Conservation (phyloP, 2,888 invertebrate genomes). For the Folsomia candida region DNA sequence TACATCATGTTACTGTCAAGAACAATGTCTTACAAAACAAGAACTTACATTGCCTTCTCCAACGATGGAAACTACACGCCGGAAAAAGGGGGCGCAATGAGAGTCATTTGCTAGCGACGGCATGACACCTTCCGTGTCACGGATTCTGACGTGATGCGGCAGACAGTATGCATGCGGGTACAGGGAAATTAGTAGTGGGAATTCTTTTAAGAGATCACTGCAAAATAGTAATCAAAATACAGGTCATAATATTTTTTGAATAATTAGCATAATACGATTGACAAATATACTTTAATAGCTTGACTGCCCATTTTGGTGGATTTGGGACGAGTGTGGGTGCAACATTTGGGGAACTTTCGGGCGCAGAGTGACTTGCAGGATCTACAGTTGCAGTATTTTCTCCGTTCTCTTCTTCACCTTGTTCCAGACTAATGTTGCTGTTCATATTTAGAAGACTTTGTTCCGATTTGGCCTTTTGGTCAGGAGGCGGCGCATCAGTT, state of each 20-base stretch:
- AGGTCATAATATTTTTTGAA: neutral
- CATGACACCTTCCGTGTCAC: conserved; percentile 26
- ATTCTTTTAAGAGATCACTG: conserved; percentile 1
- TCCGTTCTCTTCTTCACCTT: neutral
- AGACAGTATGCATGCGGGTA: conserved; percentile 31
- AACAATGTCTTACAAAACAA: no score
- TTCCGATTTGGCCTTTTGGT: neutral
- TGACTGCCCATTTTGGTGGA: conserved; percentile 34
- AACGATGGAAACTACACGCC: conserved; percentile 16
- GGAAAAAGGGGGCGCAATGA: conserved; percentile 27
- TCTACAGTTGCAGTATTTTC: neutral
- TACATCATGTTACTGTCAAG: no score
- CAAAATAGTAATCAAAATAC: neutral
- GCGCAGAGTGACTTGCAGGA: neutral
- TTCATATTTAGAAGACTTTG: no score
- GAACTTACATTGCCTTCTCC: conserved; percentile 15
- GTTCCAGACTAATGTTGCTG: neutral
- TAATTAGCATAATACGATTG: neutral
- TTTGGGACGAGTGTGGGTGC: conserved; percentile 23
- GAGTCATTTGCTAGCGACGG: conserved; percentile 17
- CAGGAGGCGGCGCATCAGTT: neutral
- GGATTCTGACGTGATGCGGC: conserved; percentile 26
- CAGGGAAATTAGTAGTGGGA: conserved; percentile 22
- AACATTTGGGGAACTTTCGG: no score
- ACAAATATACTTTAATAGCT: conserved; percentile 22